A percentile compares a stretch with the other conserved stretches of the same genome.
These are phyloP conservation scores for Alfaro cultratus DNA, from an alignment of 2,797 vertebrate species.

Conservation along the genomic window DNA sequence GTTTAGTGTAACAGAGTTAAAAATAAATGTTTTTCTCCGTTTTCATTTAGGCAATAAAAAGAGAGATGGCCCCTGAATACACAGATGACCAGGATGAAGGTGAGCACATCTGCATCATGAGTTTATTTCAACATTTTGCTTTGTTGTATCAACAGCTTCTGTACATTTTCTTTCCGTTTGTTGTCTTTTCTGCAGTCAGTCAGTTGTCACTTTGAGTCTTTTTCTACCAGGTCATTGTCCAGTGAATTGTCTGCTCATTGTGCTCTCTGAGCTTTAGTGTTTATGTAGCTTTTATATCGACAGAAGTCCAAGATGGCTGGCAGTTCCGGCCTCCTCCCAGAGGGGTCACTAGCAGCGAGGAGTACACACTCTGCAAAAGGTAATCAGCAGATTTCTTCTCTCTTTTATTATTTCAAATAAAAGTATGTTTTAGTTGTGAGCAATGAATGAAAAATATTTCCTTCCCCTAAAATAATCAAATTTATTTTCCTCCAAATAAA, in stretches of 20 bases:
- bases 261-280: conserved; percentile 22
- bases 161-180: neutral
- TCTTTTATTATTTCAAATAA: no score
- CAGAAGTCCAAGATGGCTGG: conserved; percentile 92
- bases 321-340: conserved; percentile 95
- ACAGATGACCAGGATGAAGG: conserved; percentile 93
- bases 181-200: neutral
- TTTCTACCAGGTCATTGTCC: neutral
- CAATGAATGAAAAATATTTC: neutral
- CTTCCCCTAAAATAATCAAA: no score
- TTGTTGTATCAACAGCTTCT: neutral
- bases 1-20: conserved; percentile 4
- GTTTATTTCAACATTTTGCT: conserved; percentile 11
- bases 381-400: conserved; percentile 59
- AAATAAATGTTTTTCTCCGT: conserved; percentile 8
- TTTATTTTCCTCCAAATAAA: neutral
- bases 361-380: conserved; percentile 99
- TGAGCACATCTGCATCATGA: conserved; percentile 70
- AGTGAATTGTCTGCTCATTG: conserved; percentile 4
- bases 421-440: neutral
- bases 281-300: conserved; percentile 38
- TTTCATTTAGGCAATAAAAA: conserved; percentile 85
- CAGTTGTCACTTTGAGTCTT: conserved; percentile 7
- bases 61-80: conserved; percentile 86
- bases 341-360: conserved; percentile 98